phyloP scores from a whole-genome alignment of 2,113 vertebrate species.

The Okapia johnstoni region DNA sequence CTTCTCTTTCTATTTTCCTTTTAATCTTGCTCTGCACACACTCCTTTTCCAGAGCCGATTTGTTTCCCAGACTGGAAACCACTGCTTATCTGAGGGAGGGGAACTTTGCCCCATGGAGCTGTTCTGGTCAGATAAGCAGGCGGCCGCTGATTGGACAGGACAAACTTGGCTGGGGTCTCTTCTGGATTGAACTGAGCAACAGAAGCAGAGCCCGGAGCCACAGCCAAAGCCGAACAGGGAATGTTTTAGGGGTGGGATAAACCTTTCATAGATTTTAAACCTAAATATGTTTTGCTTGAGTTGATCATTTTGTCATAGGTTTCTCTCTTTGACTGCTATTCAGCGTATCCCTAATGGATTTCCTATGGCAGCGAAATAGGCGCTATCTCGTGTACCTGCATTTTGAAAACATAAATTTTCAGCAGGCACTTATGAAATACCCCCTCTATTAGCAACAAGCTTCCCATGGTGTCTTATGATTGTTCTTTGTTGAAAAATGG shows the following conservation, averaged over 20 bases:
- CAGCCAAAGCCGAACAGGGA: neutral
- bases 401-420: conserved; percentile 24
- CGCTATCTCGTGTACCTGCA: neutral
- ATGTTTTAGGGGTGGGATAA: neutral
- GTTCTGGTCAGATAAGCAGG: conserved; percentile 64
- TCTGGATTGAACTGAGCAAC: neutral
- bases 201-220: neutral
- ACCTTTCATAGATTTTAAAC: conserved; percentile 33
- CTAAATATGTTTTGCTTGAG: conserved; percentile 11
- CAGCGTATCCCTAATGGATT: neutral
- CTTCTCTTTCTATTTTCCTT: conserved; percentile 28
- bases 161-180: neutral
- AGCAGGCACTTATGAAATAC: neutral
- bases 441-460: neutral
- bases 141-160: neutral
- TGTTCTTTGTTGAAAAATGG: neutral
- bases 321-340: conserved; percentile 13
- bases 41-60: conserved; percentile 19
- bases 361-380: neutral
- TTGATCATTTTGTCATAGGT: conserved; percentile 29
- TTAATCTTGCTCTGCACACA: conserved; percentile 46
- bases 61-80: conserved; percentile 15
- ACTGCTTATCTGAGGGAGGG: conserved; percentile 32
- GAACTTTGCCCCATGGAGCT: conserved; percentile 13
- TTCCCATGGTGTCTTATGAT: neutral